Evolutionary conservation across 2,888 invertebrate species (phyloP).

Genomic region (Oscheius onirici): DNA sequence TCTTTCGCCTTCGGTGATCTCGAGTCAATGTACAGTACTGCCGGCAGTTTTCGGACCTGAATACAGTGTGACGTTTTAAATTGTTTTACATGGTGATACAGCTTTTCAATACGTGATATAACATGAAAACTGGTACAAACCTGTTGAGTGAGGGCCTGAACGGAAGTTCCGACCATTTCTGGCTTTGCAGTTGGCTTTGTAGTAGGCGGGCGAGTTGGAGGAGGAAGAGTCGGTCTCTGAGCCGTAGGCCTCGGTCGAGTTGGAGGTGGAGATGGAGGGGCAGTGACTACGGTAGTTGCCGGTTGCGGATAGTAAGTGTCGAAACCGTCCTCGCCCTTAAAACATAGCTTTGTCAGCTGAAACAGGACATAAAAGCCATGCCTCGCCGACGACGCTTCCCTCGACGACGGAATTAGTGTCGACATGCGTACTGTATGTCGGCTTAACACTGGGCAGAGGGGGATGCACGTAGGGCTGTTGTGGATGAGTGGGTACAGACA

Average conservation of each 20-base stretch:
- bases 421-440: conserved; percentile 34
- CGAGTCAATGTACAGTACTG: conserved; percentile 68
- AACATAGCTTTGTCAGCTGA: neutral
- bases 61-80: no score
- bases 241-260: conserved; percentile 37
- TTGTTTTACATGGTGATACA: no score
- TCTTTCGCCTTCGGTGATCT: conserved; percentile 46
- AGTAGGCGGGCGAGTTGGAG: conserved; percentile 30
- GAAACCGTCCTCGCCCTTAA: conserved; percentile 27
- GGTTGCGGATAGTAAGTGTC: conserved; percentile 28
- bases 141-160: conserved; percentile 67
- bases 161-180: conserved; percentile 47
- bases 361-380: neutral
- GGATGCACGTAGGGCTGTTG: conserved; percentile 29
- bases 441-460: conserved; percentile 19
- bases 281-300: conserved; percentile 30
- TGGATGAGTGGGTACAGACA: conserved; percentile 77
- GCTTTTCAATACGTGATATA: no score
- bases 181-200: conserved; percentile 31
- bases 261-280: conserved; percentile 25
- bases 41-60: conserved; percentile 70
- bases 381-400: conserved; percentile 32
- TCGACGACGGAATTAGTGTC: conserved; percentile 30
- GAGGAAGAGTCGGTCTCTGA: conserved; percentile 9
- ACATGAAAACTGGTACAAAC: conserved; percentile 38